Evolutionary conservation across 2,113 vertebrate species (phyloP).

Genomic region (Pelvicachromis taeniatus): DNA sequence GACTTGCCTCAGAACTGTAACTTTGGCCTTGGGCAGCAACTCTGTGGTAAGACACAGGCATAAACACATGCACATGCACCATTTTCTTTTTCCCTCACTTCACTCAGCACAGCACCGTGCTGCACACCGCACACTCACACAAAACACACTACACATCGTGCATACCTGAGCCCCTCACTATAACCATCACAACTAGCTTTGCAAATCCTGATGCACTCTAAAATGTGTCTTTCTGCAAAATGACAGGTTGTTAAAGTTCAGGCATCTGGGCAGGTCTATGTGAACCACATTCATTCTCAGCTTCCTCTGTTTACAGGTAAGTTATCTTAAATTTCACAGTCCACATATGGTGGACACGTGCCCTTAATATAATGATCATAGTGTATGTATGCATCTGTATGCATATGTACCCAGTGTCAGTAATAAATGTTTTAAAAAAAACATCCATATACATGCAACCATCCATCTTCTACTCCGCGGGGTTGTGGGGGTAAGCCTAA

Average conservation of each 20-base stretch:
- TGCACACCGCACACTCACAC: not conserved
- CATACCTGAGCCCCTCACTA: not conserved
- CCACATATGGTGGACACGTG: not conserved
- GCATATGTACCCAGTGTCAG: not conserved
- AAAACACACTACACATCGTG: not conserved
- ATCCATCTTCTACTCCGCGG: accelerated
- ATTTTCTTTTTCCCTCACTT: not conserved
- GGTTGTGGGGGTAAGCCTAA: accelerated
- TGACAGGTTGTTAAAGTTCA: slow-evolving; percentile 78
- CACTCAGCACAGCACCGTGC: not conserved
- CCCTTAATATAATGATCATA: not conserved
- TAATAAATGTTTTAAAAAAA: not conserved
- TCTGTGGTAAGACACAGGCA: slow-evolving; percentile 68
- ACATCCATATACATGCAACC: not conserved
- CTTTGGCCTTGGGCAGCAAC: slow-evolving; percentile 66
- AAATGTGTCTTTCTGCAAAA: not conserved
- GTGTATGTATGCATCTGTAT: not conserved
- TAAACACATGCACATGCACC: not conserved
- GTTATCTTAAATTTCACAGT: not conserved
- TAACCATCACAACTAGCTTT: not conserved
- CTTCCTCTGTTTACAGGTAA: slow-evolving; percentile 83
- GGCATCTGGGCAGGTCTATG: slow-evolving; percentile 74
- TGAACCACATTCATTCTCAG: slow-evolving; percentile 81
- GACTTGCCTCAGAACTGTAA: slow-evolving; percentile 83
- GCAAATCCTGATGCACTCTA: not conserved